A percentile compares a stretch with the other conserved stretches of the same genome.
Conservation (phyloP, 1,140 invertebrate genomes). For the Diorhabda carinulata region DNA sequence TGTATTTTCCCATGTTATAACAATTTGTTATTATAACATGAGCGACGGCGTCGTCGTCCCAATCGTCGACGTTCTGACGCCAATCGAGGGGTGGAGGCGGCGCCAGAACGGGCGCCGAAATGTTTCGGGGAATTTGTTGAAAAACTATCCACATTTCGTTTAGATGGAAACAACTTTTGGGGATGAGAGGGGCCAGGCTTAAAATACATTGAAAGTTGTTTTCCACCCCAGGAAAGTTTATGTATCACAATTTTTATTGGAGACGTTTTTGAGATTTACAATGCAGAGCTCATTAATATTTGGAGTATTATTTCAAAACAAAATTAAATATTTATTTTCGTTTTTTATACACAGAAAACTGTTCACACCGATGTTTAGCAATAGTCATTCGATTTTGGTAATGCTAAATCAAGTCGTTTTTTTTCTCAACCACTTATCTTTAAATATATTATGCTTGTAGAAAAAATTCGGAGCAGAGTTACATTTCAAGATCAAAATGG, state of each 20-base stretch:
- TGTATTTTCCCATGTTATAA: conserved; percentile 18
- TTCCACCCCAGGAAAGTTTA: conserved; percentile 2
- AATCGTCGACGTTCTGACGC: conserved; percentile 1
- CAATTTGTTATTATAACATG: conserved; percentile 17
- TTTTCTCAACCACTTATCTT: too few species aligned
- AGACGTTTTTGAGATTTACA: background rate
- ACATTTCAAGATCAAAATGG: too few species aligned
- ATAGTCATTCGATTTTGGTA: too few species aligned
- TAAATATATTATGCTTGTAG: too few species aligned
- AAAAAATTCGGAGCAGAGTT: too few species aligned
- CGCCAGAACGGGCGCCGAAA: conserved; percentile 14
- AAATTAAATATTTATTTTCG: too few species aligned
- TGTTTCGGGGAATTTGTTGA: conserved; percentile 12
- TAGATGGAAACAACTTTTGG: background rate
- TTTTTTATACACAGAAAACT: too few species aligned
- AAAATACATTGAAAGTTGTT: background rate
- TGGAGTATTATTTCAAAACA: too few species aligned
- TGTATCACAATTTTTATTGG: background rate
- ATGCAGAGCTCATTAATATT: background rate
- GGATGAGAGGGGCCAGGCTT: background rate
- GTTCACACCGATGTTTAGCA: too few species aligned
- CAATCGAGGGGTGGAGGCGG: conserved; percentile 11
- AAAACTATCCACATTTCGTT: conserved; percentile 15
- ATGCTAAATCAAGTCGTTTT: too few species aligned
- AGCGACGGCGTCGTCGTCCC: conserved; percentile 1